Conservation (phyloP, 2,797 vertebrate genomes). For the Alca torda region DNA sequence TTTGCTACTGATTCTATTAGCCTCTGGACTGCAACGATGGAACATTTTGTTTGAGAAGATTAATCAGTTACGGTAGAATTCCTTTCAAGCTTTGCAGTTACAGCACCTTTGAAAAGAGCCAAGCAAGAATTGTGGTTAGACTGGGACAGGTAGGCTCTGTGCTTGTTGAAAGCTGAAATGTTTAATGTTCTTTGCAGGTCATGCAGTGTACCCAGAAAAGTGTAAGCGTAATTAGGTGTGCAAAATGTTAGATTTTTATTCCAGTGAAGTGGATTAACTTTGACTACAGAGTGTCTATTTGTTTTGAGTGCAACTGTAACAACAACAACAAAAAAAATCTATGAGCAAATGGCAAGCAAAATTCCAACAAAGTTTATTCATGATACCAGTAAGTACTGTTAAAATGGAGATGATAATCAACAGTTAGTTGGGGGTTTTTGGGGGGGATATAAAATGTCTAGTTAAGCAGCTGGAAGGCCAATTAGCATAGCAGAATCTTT, state of each 20-base stretch:
- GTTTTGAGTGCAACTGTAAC: not conserved
- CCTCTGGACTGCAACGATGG: constrained; percentile 48
- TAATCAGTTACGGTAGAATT: constrained; percentile 66
- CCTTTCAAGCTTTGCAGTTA: constrained; percentile 40
- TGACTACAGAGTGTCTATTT: not conserved
- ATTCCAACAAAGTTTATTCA: not conserved
- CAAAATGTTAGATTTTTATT: not conserved
- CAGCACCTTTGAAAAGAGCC: constrained; percentile 24
- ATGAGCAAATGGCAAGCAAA: not conserved
- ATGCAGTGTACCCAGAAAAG: not conserved
- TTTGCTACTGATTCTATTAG: constrained; percentile 71
- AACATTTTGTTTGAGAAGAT: constrained; percentile 69
- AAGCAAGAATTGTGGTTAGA: not conserved
- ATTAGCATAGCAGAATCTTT: not conserved
- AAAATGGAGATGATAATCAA: not conserved
- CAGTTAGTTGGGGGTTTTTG: not conserved
- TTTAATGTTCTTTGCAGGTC: not conserved
- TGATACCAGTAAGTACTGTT: not conserved
- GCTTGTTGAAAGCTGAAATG: constrained; percentile 1
- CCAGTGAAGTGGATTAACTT: not conserved
- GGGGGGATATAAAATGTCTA: not conserved
- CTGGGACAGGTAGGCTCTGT: not conserved
- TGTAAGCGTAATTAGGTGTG: not conserved
- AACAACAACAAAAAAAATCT: not conserved
- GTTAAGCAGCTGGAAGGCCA: not conserved